A percentile compares a stretch with the other conserved stretches of the same genome.
phyloP scores from a whole-genome alignment of 2,113 vertebrate genomes.

The Ochotona curzoniae region DNA sequence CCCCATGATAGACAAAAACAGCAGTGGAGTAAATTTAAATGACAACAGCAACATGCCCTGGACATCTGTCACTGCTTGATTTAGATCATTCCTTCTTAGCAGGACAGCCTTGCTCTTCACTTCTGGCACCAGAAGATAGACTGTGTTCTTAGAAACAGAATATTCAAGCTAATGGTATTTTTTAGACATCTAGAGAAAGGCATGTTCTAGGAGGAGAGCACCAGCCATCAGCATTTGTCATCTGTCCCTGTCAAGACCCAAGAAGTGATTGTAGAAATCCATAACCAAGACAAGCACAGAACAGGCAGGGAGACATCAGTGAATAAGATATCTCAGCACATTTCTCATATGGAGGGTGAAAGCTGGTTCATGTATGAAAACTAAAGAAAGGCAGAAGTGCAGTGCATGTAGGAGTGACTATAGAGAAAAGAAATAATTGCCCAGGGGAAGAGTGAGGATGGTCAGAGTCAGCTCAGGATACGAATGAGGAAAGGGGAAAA shows the following conservation, averaged over 20 bases:
- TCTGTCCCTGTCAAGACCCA: slow-evolving; percentile 54
- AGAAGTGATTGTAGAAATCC: slow-evolving; percentile 42
- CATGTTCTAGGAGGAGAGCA: slow-evolving; percentile 13
- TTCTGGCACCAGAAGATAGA: slow-evolving; percentile 63
- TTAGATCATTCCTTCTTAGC: slow-evolving; percentile 34
- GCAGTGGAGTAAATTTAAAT: slow-evolving; percentile 38
- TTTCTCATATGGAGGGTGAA: neutral
- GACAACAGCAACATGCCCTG: slow-evolving; percentile 10
- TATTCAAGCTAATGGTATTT: slow-evolving; percentile 48
- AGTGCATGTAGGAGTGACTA: neutral
- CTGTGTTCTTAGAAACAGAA: slow-evolving; percentile 59
- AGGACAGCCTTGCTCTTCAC: slow-evolving; percentile 60
- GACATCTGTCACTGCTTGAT: slow-evolving; percentile 59
- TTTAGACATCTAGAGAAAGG: slow-evolving; percentile 53
- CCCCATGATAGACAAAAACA: neutral
- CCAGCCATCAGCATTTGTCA: slow-evolving; percentile 33
- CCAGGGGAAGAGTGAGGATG: neutral
- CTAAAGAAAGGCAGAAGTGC: neutral
- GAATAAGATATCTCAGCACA: neutral
- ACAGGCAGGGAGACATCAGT: neutral
- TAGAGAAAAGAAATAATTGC: neutral
- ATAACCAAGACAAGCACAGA: slow-evolving; percentile 47
- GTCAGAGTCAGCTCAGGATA: neutral
- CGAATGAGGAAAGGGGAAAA: neutral
- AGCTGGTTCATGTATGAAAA: neutral